phyloP scores from a whole-genome alignment of 1,140 invertebrate genomes.

The Cotesia glomerata region DNA sequence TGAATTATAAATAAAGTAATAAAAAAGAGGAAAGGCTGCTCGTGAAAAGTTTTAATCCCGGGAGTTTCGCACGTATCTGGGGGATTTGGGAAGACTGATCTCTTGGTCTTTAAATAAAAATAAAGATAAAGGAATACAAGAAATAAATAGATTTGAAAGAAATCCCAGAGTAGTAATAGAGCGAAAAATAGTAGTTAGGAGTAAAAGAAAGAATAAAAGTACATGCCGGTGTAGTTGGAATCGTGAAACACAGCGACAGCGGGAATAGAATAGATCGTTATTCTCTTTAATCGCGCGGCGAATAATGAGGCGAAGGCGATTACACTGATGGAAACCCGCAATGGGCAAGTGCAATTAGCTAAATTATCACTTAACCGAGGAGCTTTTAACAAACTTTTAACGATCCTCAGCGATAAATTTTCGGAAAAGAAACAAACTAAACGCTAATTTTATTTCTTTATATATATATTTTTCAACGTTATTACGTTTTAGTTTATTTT shows the following conservation, averaged over 20 bases:
- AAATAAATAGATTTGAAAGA: neutral
- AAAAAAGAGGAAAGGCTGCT: neutral
- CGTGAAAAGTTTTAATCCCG: slow-evolving; percentile 43
- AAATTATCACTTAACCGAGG: slow-evolving; percentile 45
- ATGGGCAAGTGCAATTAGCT: slow-evolving; percentile 46
- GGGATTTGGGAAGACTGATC: slow-evolving; percentile 3
- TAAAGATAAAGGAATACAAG: neutral
- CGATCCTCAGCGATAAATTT: neutral
- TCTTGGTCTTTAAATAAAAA: slow-evolving; percentile 11
- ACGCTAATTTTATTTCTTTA: neutral
- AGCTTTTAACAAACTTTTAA: slow-evolving; percentile 8
- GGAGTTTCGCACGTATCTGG: slow-evolving; percentile 25
- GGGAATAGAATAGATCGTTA: slow-evolving; percentile 26
- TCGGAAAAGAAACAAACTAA: neutral
- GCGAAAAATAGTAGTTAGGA: neutral
- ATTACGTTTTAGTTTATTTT: no score
- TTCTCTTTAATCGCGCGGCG: slow-evolving; percentile 50
- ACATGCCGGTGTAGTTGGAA: neutral
- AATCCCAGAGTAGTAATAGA: no score
- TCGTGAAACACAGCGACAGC: neutral
- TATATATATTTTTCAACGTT: no score
- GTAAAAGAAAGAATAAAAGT: slow-evolving; percentile 21
- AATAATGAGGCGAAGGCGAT: slow-evolving; percentile 51
- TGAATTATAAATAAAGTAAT: neutral
- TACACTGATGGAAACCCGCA: slow-evolving; percentile 47